These are phyloP conservation scores for Dexiosoma caninum DNA, from an alignment of 2,888 invertebrate species.

Conservation along the genomic window DNA sequence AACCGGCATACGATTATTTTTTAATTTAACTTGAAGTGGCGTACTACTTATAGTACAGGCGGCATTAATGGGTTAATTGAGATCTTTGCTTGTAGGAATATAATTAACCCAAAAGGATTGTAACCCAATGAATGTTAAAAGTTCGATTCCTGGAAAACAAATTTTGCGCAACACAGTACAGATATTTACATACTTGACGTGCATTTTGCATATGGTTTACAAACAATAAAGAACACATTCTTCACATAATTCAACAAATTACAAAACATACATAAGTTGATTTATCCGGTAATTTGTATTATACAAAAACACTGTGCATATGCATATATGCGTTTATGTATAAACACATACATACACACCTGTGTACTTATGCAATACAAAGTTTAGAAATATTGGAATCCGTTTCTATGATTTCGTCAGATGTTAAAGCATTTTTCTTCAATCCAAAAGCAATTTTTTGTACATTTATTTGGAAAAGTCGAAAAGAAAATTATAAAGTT, in stretches of 20 bases:
- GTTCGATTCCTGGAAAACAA: too few species aligned
- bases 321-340: background rate
- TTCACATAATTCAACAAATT: slow-evolving; percentile 76
- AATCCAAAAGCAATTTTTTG: slow-evolving; percentile 41
- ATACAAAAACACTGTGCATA: slow-evolving; percentile 11
- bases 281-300: slow-evolving; percentile 75
- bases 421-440: slow-evolving; percentile 47
- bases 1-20: too few species aligned
- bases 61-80: too few species aligned
- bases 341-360: background rate
- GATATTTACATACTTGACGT: background rate
- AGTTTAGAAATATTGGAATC: background rate
- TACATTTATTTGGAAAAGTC: slow-evolving; percentile 1
- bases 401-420: slow-evolving; percentile 9
- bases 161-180: background rate
- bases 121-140: too few species aligned
- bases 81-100: too few species aligned
- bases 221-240: slow-evolving; percentile 68
- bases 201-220: background rate
- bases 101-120: too few species aligned
- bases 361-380: background rate
- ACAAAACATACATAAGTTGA: slow-evolving; percentile 75
- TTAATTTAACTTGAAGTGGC: too few species aligned
- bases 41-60: too few species aligned
- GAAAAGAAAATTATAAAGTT: slow-evolving; percentile 14